phyloP scores from a whole-genome alignment of 2,888 invertebrate species.

The Agrotis segetum region DNA sequence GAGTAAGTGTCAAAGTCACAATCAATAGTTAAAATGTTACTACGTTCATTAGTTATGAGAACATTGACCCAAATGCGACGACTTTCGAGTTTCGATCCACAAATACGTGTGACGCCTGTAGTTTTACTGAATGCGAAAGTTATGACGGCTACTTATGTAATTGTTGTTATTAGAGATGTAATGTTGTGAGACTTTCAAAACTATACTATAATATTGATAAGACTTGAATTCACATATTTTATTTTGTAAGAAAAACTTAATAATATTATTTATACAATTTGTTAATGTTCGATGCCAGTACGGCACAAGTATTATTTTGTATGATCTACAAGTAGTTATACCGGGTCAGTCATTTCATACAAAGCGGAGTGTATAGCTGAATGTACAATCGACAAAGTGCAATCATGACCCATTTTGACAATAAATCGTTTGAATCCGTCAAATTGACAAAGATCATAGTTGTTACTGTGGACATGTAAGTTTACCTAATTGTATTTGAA shows the following conservation, averaged over 20 bases:
- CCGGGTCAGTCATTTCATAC: too few relatives aligned
- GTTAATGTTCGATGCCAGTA: too few relatives aligned
- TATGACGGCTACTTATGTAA: constrained; percentile 4
- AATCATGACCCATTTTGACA: too few relatives aligned
- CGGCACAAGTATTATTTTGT: too few relatives aligned
- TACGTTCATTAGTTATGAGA: constrained; percentile 36
- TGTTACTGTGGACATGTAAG: too few relatives aligned
- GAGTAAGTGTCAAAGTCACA: not conserved
- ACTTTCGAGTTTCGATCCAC: constrained; percentile 43
- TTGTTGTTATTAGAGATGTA: constrained; percentile 11
- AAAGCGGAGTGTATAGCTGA: too few relatives aligned
- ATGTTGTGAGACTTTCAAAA: constrained; percentile 15
- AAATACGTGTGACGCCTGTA: constrained; percentile 31
- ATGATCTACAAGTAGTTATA: too few relatives aligned
- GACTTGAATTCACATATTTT: not conserved
- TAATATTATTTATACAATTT: too few relatives aligned
- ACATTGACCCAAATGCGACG: constrained; percentile 43
- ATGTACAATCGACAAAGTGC: too few relatives aligned
- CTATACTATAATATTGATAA: not conserved
- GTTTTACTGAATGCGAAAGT: constrained; percentile 47
- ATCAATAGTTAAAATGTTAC: not conserved
- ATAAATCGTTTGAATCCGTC: too few relatives aligned
- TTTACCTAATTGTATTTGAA: too few relatives aligned
- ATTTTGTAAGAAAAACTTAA: not conserved
- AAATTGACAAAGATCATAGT: too few relatives aligned